Evolutionary conservation across 2,797 vertebrate genomes (phyloP).

Genomic region (Peromyscus attwateri): DNA sequence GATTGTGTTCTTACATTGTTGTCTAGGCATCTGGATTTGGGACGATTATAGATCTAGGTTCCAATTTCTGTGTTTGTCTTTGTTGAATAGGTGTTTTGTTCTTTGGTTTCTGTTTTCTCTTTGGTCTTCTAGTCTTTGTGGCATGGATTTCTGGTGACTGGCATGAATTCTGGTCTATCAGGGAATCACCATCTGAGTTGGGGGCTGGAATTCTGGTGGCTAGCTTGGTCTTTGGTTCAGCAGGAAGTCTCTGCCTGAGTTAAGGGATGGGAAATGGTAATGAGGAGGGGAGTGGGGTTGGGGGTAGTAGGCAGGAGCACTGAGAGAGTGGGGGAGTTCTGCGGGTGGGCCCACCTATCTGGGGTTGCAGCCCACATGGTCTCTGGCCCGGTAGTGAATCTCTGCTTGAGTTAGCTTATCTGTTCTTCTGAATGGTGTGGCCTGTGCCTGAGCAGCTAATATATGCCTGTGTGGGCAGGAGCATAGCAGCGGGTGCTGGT

Average conservation of each 20-base stretch:
- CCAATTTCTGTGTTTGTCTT: not conserved
- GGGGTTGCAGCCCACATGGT: not conserved
- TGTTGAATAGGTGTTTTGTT: not conserved
- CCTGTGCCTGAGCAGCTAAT: not conserved
- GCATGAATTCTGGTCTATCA: not conserved
- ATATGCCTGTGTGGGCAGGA: not conserved
- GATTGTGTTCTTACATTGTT: not conserved
- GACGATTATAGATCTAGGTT: not conserved
- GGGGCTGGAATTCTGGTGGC: not conserved
- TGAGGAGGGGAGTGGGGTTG: not conserved
- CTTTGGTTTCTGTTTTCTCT: not conserved
- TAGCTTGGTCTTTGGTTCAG: not conserved
- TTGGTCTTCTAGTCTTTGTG: not conserved
- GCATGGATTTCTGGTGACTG: not conserved
- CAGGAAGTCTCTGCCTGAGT: not conserved
- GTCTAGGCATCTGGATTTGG: not conserved
- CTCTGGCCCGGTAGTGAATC: not conserved
- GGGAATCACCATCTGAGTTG: not conserved
- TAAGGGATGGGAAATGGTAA: not conserved
- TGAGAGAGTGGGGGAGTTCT: not conserved
- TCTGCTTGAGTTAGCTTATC: not conserved
- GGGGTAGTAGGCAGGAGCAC: not conserved
- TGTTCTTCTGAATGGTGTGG: not conserved
- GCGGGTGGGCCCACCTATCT: not conserved
- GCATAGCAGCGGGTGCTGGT: too few relatives aligned